phyloP scores from a whole-genome alignment of 2,888 invertebrate species.

The Dolomedes plantarius region DNA sequence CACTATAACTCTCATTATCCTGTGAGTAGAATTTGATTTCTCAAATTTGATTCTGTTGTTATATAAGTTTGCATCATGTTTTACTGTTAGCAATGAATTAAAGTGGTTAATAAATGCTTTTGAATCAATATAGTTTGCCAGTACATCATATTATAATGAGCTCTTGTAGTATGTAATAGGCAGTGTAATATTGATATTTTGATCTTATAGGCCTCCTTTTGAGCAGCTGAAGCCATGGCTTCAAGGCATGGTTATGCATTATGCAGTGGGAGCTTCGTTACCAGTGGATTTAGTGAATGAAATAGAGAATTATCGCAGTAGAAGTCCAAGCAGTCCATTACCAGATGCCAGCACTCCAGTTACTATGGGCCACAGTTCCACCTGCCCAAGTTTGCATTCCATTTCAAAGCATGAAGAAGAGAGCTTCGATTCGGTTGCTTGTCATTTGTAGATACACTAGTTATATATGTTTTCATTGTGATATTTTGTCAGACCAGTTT shows the following conservation, averaged over 20 bases:
- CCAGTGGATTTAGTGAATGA: conserved; percentile 85
- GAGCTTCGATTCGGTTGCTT: conserved; percentile 44
- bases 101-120: no score
- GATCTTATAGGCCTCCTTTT: conserved; percentile 89
- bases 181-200: no score
- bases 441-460: conserved; percentile 35
- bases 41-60: no score
- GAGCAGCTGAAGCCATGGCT: conserved; percentile 93
- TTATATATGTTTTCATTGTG: not conserved
- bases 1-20: no score
- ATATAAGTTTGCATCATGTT: no score
- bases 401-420: conserved; percentile 73
- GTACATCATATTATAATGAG: no score
- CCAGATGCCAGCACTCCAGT: conserved; percentile 81
- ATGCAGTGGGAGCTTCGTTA: conserved; percentile 81
- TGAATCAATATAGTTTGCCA: no score
- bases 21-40: no score
- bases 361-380: conserved; percentile 75
- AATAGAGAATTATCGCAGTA: conserved; percentile 83
- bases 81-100: no score
- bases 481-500: conserved; percentile 3
- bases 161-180: no score
- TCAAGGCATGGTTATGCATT: conserved; percentile 85
- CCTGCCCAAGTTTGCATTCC: conserved; percentile 74
- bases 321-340: conserved; percentile 80